Percentiles rank a stretch among this genome's conserved stretches.
phyloP scores from a whole-genome alignment of 2,113 vertebrate species.

The Salminus brasiliensis region DNA sequence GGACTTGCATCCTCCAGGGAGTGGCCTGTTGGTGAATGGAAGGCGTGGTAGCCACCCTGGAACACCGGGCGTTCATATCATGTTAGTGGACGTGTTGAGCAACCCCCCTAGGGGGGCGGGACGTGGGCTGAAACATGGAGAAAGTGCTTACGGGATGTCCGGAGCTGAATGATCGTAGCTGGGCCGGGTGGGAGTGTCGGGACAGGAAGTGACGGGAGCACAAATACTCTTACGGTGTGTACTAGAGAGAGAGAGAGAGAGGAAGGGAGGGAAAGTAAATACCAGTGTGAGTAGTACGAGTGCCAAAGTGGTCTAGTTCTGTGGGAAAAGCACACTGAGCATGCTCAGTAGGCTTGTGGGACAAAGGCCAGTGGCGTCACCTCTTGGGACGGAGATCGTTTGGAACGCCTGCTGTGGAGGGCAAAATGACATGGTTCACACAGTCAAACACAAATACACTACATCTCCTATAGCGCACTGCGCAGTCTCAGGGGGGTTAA shows the following conservation, averaged over 20 bases:
- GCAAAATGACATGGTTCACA: conserved; percentile 51
- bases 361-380: conserved; percentile 57
- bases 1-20: conserved; percentile 23
- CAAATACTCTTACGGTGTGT: conserved; percentile 52
- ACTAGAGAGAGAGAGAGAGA: conserved; percentile 63
- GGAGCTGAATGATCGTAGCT: neutral
- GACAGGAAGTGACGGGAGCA: conserved; percentile 22
- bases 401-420: conserved; percentile 51
- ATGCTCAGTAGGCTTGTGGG: conserved; percentile 70
- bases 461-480: neutral
- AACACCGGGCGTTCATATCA: neutral
- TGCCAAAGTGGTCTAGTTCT: conserved; percentile 47
- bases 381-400: conserved; percentile 59
- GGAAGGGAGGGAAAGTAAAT: conserved; percentile 58
- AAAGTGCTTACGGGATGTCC: conserved; percentile 44
- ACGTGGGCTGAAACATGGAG: conserved; percentile 48
- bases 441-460: conserved; percentile 1
- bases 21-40: conserved; percentile 47
- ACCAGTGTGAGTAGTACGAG: conserved; percentile 1
- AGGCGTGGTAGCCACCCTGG: conserved; percentile 37
- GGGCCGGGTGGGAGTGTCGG: conserved; percentile 8
- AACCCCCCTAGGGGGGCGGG: conserved; percentile 5
- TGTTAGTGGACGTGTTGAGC: conserved; percentile 52
- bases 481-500: neutral
- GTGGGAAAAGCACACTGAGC: conserved; percentile 73